These are phyloP conservation scores for Tauraco erythrolophus DNA, from an alignment of 2,113 vertebrate genomes.

Conservation along the genomic window DNA sequence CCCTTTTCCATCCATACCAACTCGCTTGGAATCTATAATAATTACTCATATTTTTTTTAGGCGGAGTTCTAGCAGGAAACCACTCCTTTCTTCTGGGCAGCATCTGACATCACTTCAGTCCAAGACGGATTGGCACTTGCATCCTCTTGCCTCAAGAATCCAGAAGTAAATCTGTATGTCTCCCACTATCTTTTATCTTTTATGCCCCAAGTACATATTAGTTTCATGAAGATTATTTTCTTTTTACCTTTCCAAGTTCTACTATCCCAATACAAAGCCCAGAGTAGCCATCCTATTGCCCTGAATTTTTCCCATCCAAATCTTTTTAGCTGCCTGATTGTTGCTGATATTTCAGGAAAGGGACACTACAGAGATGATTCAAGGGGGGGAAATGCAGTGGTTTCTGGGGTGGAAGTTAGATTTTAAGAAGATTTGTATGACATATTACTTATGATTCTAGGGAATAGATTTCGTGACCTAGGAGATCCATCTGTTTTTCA, in stretches of 20 bases:
- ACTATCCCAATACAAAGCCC: neutral
- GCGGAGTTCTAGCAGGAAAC: neutral
- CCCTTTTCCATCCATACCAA: neutral
- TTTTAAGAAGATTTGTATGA: neutral
- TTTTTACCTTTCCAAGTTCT: neutral
- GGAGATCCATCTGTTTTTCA: neutral
- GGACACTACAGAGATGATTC: neutral
- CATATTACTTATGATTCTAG: neutral
- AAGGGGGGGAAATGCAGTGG: neutral
- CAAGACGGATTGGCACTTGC: neutral
- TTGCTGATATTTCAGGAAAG: neutral
- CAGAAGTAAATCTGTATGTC: neutral
- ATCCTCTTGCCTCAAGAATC: neutral
- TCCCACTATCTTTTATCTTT: neutral
- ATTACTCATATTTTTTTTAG: neutral
- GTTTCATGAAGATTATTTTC: neutral
- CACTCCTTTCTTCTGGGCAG: neutral
- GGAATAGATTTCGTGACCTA: neutral
- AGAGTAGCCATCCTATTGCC: neutral
- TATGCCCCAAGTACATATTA: neutral
- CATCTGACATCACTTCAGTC: neutral
- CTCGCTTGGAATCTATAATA: neutral
- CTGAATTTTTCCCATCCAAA: neutral
- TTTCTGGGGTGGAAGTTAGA: neutral
- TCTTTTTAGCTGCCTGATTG: neutral